Evolutionary conservation across 2,113 vertebrate species (phyloP), one percentile per base, ranked within the genome.

Genomic region (Cygnus buccinator): DNA sequence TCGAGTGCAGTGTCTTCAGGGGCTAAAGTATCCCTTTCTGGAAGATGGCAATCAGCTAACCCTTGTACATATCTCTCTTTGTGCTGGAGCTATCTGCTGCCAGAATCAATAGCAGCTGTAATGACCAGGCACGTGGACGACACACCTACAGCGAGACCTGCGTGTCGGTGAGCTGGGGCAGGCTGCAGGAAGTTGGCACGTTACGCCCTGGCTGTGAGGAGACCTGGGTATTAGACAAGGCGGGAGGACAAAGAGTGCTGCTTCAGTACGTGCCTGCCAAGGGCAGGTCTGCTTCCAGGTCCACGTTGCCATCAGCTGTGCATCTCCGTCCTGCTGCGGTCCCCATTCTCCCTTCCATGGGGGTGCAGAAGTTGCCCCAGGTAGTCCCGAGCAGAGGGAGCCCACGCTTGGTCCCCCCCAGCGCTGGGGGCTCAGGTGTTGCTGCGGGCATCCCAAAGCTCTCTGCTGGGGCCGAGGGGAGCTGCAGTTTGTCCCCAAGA

Each of bases 301-400:
- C 39, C 19, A 1, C 1, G 6, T 55, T 71, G 70, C 37, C 0
- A 0, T 55, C 1, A 3, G 41, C 68, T 14, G 6, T 15, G 14
- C 48, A 3, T 62, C 13, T 2, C 55, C 83, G 33, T 84, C 72
- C 68, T 90, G 63, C 50, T 84, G 46, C 58, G 78, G 2, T 41
- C 17, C 28, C 26, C 21, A 21, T 81, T 74, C 16, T 31, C 13
- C 12, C 61, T 77, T 77, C 48, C 72, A 43, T 15, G 10, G 20
- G 37, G 43, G 19, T 41, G 19, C 54, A 55, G 62, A 76, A 33
- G 52, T 72, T 73, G 29, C 14, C 74, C 35, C 13, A 10, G 6
- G n/a, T 19, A 59, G 14, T 55, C 13, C 58, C 1, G 3, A 92
- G 41, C 16, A 4, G 57, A 58, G 31, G 52, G 23, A 92, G 9